phyloP scores from a whole-genome alignment of 1,140 invertebrate genomes.

The Lasioglossum albipes region DNA sequence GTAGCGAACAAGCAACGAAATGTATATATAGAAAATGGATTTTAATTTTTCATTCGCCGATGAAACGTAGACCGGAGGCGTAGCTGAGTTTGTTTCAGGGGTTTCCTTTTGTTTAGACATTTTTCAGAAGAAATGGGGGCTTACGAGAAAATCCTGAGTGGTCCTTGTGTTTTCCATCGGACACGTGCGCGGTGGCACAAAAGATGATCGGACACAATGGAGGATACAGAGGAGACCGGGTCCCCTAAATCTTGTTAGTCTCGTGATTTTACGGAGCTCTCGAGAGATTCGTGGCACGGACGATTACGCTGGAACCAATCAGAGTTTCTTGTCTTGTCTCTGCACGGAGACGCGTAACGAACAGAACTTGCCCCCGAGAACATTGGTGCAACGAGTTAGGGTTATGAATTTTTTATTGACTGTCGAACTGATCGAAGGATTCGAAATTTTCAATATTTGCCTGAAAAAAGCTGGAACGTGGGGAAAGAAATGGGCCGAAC shows the following conservation, averaged over 20 bases:
- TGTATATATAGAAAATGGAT: too few relatives aligned
- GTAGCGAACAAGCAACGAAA: too few relatives aligned
- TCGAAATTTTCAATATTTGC: neutral
- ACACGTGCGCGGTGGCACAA: neutral
- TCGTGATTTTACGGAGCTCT: constrained; percentile 47
- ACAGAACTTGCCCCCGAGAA: neutral
- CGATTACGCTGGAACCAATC: constrained; percentile 51
- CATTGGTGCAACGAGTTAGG: too few relatives aligned
- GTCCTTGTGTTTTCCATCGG: constrained; percentile 45
- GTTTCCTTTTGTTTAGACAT: too few relatives aligned
- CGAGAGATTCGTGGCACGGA: constrained; percentile 47
- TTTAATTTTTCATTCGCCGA: too few relatives aligned
- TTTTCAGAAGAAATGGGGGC: too few relatives aligned
- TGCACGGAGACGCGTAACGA: constrained; percentile 31
- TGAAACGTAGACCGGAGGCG: too few relatives aligned
- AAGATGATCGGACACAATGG: constrained; percentile 16
- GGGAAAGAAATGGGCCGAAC: too few relatives aligned
- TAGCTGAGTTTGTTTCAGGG: too few relatives aligned
- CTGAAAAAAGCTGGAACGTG: too few relatives aligned
- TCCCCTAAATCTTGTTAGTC: constrained; percentile 43
- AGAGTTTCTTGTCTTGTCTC: constrained; percentile 7
- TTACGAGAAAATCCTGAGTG: constrained; percentile 16
- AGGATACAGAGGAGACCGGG: constrained; percentile 11
- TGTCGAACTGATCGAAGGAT: too few relatives aligned
- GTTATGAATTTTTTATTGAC: too few relatives aligned